Evolutionary conservation across 2,797 vertebrate genomes (phyloP), one percentile per base, ranked within the genome.

Genomic region (Spheniscus humboldti): DNA sequence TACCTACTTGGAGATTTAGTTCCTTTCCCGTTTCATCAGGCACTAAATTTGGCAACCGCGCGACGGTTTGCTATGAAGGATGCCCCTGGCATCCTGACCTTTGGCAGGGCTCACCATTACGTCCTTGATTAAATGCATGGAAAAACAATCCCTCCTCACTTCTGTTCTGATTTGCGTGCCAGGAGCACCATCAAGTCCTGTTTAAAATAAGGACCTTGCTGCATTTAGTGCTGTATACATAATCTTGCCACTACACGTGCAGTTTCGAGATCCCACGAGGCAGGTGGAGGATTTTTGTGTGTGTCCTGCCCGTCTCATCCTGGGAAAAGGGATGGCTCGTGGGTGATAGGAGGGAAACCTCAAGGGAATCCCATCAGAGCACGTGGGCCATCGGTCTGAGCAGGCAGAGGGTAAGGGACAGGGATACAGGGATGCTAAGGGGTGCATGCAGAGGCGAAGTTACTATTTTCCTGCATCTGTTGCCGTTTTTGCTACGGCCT

Each of bases 171-270:
- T 22, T 19, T 2, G 5, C 2, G 2, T 11, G 62, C 75, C 47
- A 28, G 80, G 20, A 56, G 47, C 30, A 13, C 20, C n/a, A 8
- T 9, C 28, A 13, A 63, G 30, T 20, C 57, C 52, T 1, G 0
- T 35, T 69, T 50, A 24, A 47, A 48, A 50, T 9, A 24, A 37
- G 55, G 45, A 31, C 62, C 60, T 30, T 18, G 25, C 13, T 47
- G 27, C 9, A 2, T 55, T 41, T 20, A 18, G 31, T 10, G 11
- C 43, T 19, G 9, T 8, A 2, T 7, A 2, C 3, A 17, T 11
- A 4, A 8, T 22, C 28, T 37, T 28, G 30, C 41, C 31, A 1
- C 48, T 27, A 2, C 16, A 7, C 0, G 0, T 18, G 63, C 35
- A 11, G 33, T 31, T 56, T 50, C 0, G 28, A 59, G 56, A 37